Evolutionary conservation across 1,140 invertebrate genomes (phyloP).

Genomic region (Pogonognathellus flavescens): DNA sequence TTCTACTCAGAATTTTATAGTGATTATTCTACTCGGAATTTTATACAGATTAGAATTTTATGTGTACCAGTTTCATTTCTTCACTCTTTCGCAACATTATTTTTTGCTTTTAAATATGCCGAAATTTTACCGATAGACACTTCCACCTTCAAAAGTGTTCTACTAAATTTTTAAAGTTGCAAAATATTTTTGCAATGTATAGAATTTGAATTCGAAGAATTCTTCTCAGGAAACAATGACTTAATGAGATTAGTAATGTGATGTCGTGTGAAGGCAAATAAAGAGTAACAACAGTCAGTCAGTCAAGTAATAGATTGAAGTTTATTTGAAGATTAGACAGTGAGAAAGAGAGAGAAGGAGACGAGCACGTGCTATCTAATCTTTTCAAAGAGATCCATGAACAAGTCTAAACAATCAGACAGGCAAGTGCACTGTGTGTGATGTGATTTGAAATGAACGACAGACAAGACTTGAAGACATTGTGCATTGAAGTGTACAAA

Average conservation of each 20-base stretch:
- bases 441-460: slow-evolving; percentile 13
- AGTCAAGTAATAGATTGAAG: neutral
- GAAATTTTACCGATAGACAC: too few relatives aligned
- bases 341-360: neutral
- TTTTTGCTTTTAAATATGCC: too few relatives aligned
- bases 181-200: neutral
- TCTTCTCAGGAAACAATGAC: neutral
- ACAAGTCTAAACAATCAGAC: slow-evolving; percentile 47
- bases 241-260: slow-evolving; percentile 32
- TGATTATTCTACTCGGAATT: too few relatives aligned
- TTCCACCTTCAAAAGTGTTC: too few relatives aligned
- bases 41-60: too few relatives aligned
- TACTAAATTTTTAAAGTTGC: neutral
- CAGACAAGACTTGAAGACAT: slow-evolving; percentile 31
- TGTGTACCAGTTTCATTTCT: too few relatives aligned
- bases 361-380: slow-evolving; percentile 32
- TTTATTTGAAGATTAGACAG: slow-evolving; percentile 22
- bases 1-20: too few relatives aligned
- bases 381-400: slow-evolving; percentile 38
- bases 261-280: neutral
- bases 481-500: neutral
- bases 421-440: slow-evolving; percentile 1
- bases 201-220: too few relatives aligned
- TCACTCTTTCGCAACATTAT: too few relatives aligned
- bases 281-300: neutral